Conservation (phyloP, 2,797 vertebrate species). For the Myotis daubentonii region DNA sequence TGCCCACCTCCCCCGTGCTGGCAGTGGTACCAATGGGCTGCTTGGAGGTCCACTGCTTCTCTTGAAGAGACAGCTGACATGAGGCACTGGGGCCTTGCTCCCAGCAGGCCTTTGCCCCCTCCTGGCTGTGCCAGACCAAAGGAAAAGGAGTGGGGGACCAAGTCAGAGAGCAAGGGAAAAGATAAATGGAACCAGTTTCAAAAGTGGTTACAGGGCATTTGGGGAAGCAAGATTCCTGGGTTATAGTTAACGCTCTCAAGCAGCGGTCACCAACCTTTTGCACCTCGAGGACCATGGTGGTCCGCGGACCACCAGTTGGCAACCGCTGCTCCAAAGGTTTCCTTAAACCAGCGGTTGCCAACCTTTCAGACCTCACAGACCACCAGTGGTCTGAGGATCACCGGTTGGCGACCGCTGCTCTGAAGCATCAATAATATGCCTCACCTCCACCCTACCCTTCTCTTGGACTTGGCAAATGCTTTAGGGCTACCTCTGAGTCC, state of each 20-base stretch:
- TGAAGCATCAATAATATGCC: not conserved
- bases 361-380: too few species aligned
- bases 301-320: too few species aligned
- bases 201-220: not conserved
- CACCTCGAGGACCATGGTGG: too few species aligned
- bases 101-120: not conserved
- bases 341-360: too few species aligned
- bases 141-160: not conserved
- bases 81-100: not conserved
- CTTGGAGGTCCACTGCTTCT: not conserved
- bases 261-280: too few species aligned
- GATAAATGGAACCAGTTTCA: not conserved
- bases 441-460: not conserved
- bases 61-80: not conserved
- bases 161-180: not conserved
- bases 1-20: not conserved
- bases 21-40: not conserved
- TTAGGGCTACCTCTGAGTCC: not conserved
- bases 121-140: not conserved
- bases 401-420: not conserved
- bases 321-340: not conserved
- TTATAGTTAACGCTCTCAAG: not conserved
- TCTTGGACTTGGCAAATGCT: not conserved
- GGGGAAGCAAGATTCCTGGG: not conserved
- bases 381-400: too few species aligned